Percentiles rank a stretch among this genome's conserved stretches.
These are phyloP conservation scores for Caerostris darwini DNA, from an alignment of 1,140 invertebrate genomes.

Conservation along the genomic window DNA sequence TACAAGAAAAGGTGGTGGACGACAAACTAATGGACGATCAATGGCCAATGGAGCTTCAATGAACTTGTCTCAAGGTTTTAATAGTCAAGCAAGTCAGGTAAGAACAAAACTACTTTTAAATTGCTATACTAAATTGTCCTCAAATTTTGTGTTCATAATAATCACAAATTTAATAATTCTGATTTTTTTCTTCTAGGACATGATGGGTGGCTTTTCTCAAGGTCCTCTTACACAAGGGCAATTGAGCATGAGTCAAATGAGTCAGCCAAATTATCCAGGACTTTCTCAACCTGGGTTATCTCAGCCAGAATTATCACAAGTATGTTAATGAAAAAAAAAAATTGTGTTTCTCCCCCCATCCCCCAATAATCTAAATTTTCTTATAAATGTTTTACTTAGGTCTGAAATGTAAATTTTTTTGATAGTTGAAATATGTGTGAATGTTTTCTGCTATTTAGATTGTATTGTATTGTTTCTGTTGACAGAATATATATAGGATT, in stretches of 20 bases:
- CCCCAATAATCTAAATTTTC: background rate
- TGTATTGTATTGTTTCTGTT: too few species aligned
- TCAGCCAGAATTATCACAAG: conserved; percentile 84
- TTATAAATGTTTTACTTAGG: too few species aligned
- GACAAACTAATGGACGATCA: conserved; percentile 62
- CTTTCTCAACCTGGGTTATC: conserved; percentile 82
- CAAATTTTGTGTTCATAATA: background rate
- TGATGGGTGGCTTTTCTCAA: conserved; percentile 82
- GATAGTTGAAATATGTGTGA: too few species aligned
- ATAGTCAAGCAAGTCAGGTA: conserved; percentile 82
- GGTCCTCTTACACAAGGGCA: conserved; percentile 83
- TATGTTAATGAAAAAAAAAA: conserved; percentile 76
- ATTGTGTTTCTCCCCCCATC: background rate
- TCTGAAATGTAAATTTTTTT: too few species aligned
- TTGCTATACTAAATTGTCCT: background rate
- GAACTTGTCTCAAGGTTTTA: conserved; percentile 79
- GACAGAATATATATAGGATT: too few species aligned
- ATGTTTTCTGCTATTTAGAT: too few species aligned
- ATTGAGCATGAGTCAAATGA: conserved; percentile 83
- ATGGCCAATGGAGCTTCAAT: conserved; percentile 78
- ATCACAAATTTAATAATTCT: background rate
- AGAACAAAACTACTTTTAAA: background rate
- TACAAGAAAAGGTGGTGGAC: conserved; percentile 77
- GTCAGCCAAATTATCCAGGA: conserved; percentile 83
- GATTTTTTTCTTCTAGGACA: conserved; percentile 51